Evolutionary conservation across 2,888 invertebrate genomes (phyloP), one percentile per base, ranked within the genome.

Genomic region (Euzophera pinguis): DNA sequence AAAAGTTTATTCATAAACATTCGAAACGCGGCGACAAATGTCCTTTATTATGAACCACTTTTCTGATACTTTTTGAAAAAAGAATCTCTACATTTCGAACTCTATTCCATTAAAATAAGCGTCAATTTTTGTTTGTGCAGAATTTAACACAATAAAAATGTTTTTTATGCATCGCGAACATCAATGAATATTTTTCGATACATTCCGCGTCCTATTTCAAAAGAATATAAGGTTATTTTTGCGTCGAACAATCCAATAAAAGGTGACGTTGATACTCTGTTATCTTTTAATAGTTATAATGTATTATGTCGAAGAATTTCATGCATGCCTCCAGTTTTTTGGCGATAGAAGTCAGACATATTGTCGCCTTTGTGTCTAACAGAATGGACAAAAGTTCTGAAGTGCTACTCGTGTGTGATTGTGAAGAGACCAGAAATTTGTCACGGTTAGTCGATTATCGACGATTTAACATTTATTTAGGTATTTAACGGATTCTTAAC

Each of bases 1-100:
- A 35, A 51, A 45, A 51, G n/a, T 45, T 54, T 53, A 55, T 58
- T 56, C 56, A 56, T 37, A 29, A 35, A n/a, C 69, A 70, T 84
- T 83, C 78, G 82, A 81, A 78, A 80, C 78, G 77, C 78, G 79
- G 84, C 84, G 84, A 84, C 85, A 86, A 87, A 87, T 85, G 37
- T 17, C 17, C 42, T 37, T 50, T 50, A 42, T 50, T 17, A 32
- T 35, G n/a, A 17, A 35, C 35, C 47, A 37, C 37, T 48, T 16
- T 43, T 45, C 43, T 32, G 45, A 38, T 37, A 27, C 27, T 27
- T 38, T 38, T 12, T 10, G 16, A n/a, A 29, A 49, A 1, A 48
- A 3, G 0, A 0, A 13, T 8, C n/a, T 67, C 73, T 79, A 61
- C 60, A 60, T 61, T 50, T 58, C 50, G 34, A 48, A 51, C 38